Evolutionary conservation across 2,113 vertebrate species (phyloP), one percentile per base, ranked within the genome.

Genomic region (Argyrosomus japonicus): DNA sequence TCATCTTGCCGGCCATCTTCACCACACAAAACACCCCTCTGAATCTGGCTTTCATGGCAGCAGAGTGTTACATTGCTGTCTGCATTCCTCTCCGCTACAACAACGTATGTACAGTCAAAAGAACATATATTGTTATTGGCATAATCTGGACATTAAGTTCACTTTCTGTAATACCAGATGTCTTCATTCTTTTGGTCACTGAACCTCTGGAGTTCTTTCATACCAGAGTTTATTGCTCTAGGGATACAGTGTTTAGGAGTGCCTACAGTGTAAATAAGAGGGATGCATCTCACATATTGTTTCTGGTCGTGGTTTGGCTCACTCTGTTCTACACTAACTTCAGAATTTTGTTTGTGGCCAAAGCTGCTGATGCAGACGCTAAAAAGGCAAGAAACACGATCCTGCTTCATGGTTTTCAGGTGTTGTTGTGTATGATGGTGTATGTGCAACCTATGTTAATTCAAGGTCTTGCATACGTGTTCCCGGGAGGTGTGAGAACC

Each of bases 361-460:
- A 81, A 19, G 21, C 79, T 1, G 82, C 89, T 0, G 87, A 64
- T 3, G 54, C 65, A 5, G 84, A 94, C 2, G 84, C 88, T 3
- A 89, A 50, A 9, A 95, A 94, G 45, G 95, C 95, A 9, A 81
- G 83, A 51, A 93, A 88, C 50, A 95, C 95, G 5, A 86, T 95
- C 18, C 25, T 94, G 6, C 88, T 94, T 1, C 95, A 95, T 0
- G 92, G 87, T 0, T 82, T 90, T 17, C 95, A 95, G 87, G 47
- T 93, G 21, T 12, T 93, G 23, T 60, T 93, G 80, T 92, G 88
- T 25, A 90, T 90, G 87, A 27, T 68, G 2, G 79, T 79, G 0
- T 94, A 90, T n/a, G 60, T 87, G 64, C 63, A 19, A 3, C 47
- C 85, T 3, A 10, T 93, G 0, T 29, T 90, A 11, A 14, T 3